phyloP scores from a whole-genome alignment of 2,888 invertebrate genomes.

The Rhogogaster chlorosoma region DNA sequence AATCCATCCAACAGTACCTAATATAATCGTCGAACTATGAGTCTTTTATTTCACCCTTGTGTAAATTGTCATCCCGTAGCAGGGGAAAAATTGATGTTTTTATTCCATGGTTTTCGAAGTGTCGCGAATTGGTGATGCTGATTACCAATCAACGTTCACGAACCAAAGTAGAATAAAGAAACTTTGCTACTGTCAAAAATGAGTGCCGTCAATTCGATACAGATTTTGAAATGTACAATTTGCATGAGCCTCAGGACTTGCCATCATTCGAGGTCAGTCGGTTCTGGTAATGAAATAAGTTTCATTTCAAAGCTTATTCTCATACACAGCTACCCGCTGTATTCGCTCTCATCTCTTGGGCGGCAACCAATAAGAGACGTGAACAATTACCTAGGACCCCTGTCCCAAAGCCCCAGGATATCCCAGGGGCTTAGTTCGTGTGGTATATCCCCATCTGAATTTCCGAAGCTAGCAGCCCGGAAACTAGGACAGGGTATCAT shows the following conservation, averaged over 20 bases:
- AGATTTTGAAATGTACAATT: background rate
- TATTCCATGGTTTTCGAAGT: background rate
- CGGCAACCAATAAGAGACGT: constrained; percentile 40
- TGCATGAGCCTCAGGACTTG: background rate
- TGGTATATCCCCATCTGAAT: constrained; percentile 27
- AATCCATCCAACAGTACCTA: constrained; percentile 38
- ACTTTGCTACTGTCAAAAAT: background rate
- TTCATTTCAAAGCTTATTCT: constrained; percentile 14
- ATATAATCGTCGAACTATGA: constrained; percentile 33
- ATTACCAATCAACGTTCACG: background rate
- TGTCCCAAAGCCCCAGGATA: constrained; percentile 22
- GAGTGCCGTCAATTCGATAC: background rate
- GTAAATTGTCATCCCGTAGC: background rate
- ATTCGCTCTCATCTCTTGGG: background rate
- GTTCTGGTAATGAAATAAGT: background rate
- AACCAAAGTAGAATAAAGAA: background rate
- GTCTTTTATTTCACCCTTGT: constrained; percentile 25
- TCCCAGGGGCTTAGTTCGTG: constrained; percentile 37
- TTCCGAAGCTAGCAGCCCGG: background rate
- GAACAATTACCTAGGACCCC: constrained; percentile 32
- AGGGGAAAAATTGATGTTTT: background rate
- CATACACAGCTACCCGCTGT: background rate
- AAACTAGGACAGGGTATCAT: constrained; percentile 21
- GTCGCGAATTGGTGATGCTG: background rate
- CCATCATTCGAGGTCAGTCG: background rate